Conservation (phyloP, 2,113 vertebrate genomes). For the Myrmophylax atrothorax region DNA sequence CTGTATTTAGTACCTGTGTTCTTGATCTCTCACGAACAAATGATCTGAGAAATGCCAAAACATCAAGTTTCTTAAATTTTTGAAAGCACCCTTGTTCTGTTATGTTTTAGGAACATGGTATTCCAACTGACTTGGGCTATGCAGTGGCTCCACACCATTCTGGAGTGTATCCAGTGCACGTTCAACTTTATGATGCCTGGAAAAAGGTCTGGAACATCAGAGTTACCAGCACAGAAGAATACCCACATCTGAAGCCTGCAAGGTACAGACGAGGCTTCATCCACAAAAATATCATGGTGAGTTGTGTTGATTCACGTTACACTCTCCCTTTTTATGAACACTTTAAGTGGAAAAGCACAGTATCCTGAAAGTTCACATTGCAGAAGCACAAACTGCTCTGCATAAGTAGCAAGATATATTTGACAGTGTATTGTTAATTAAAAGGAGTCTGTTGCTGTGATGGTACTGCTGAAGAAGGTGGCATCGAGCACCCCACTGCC, state of each 20-base stretch:
- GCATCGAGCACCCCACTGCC: background rate
- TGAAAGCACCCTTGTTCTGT: background rate
- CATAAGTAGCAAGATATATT: background rate
- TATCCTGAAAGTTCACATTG: background rate
- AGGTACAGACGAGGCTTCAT: constrained; percentile 92
- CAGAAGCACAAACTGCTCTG: background rate
- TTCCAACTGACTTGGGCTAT: constrained; percentile 94
- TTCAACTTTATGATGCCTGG: constrained; percentile 97
- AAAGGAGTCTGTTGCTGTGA: constrained; percentile 22
- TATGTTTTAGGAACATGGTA: constrained; percentile 86
- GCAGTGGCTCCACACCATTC: constrained; percentile 97
- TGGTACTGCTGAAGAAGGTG: constrained; percentile 20
- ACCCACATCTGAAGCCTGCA: constrained; percentile 95
- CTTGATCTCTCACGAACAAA: background rate
- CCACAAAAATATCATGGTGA: constrained; percentile 94
- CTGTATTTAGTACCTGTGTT: background rate
- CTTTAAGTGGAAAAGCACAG: background rate
- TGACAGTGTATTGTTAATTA: constrained; percentile 23
- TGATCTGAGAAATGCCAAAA: background rate
- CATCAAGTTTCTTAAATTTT: background rate
- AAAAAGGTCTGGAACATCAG: constrained; percentile 93
- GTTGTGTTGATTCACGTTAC: background rate
- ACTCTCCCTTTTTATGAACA: background rate
- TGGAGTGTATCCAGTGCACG: constrained; percentile 94
- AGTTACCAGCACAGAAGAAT: constrained; percentile 97